Percentiles rank a stretch among this genome's conserved stretches.
These are phyloP conservation scores for Danaus chrysippus DNA, from an alignment of 2,888 invertebrate species.

Conservation along the genomic window DNA sequence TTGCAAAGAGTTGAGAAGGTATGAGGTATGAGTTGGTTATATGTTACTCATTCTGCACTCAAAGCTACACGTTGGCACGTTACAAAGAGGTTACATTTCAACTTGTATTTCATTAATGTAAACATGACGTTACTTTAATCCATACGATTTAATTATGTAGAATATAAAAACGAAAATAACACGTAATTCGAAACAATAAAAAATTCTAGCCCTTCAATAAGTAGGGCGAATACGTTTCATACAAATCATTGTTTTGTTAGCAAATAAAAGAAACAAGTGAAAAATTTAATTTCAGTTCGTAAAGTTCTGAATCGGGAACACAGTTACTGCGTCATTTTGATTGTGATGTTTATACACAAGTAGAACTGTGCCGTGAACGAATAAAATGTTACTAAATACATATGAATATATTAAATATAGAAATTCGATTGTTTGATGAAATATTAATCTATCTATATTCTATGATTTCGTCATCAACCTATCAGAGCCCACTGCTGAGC, in stretches of 20 bases:
- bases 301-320: conserved; percentile 20
- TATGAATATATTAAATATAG: conserved; percentile 6
- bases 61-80: neutral
- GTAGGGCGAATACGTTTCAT: conserved; percentile 1
- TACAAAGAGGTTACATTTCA: too few relatives aligned
- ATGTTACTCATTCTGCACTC: neutral
- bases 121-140: too few relatives aligned
- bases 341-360: conserved; percentile 22
- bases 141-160: too few relatives aligned
- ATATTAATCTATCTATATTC: too few relatives aligned
- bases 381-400: conserved; percentile 21
- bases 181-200: neutral
- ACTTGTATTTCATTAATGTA: too few relatives aligned
- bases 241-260: conserved; percentile 8
- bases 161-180: too few relatives aligned
- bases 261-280: conserved; percentile 24
- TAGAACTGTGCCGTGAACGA: conserved; percentile 21
- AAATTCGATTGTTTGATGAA: conserved; percentile 8
- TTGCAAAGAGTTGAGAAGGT: conserved; percentile 29
- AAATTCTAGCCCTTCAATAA: neutral
- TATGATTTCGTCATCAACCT: too few relatives aligned
- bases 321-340: conserved; percentile 24
- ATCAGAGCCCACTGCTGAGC: too few relatives aligned
- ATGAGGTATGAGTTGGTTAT: neutral
- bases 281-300: conserved; percentile 24